Conservation (phyloP, 2,888 invertebrate genomes). For the Spisula solida region DNA sequence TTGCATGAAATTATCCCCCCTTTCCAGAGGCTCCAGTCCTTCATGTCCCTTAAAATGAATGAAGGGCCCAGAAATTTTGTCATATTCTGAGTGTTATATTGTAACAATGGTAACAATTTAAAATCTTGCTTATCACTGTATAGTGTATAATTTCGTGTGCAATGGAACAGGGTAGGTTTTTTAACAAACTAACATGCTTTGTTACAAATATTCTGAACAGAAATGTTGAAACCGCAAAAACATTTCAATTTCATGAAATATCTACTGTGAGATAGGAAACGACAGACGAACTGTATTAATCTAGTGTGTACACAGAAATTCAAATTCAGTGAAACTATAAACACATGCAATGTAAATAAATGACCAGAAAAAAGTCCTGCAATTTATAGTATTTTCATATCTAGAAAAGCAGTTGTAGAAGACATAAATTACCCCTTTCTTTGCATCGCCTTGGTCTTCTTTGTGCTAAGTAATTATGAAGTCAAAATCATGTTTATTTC, state of each 20-base stretch:
- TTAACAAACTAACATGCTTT: neutral
- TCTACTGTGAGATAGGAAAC: neutral
- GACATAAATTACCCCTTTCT: slow-evolving; percentile 52
- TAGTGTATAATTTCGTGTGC: too few relatives aligned
- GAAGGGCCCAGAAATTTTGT: too few relatives aligned
- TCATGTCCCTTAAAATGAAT: too few relatives aligned
- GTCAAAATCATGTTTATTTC: slow-evolving; percentile 3
- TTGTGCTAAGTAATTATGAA: slow-evolving; percentile 38
- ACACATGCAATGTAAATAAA: slow-evolving; percentile 22
- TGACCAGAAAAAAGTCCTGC: slow-evolving; percentile 25
- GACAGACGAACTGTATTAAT: neutral
- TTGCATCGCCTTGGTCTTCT: slow-evolving; percentile 50
- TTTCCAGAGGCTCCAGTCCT: too few relatives aligned
- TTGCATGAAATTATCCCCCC: too few relatives aligned
- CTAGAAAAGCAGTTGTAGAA: slow-evolving; percentile 26
- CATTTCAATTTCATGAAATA: neutral
- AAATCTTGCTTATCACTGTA: too few relatives aligned
- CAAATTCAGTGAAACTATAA: neutral
- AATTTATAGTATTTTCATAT: slow-evolving; percentile 29
- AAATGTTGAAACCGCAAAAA: slow-evolving; percentile 2
- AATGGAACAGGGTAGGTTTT: neutral
- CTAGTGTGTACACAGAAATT: slow-evolving; percentile 3
- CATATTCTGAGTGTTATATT: too few relatives aligned
- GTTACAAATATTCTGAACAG: neutral
- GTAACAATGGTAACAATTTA: too few relatives aligned